Evolutionary conservation across 2,113 vertebrate species (phyloP), one percentile per base, ranked within the genome.

Genomic region (Marmota monax): DNA sequence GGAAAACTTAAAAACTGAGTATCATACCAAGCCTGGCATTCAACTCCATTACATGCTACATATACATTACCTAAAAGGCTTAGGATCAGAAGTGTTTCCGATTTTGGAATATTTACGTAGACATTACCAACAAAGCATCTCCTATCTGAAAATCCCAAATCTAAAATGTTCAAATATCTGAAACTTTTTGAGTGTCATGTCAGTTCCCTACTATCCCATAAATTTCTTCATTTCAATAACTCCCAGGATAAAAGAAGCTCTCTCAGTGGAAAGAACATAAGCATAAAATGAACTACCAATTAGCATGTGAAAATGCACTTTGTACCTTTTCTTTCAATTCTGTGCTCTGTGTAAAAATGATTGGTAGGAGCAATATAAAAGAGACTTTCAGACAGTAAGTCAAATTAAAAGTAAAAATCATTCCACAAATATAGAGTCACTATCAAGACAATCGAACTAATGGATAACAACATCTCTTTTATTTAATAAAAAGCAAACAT

Each of bases 401-500:
- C 29, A 87, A 83, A 78, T 45, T 86, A 87, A 88, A 92, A 92
- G 39, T 32, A 45, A 96, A 58, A 89, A 45, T 6, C 5, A 88
- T 18, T 83, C 7, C 87, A 90, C 27, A 92, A 84, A 77, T 42
- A 45, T 18, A 70, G 17, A 77, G 42, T 72, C 42, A 88, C 22
- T 82, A 82, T 25, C 48, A 72, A 76, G 1, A 76, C 5, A 87
- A 72, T 67, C 12, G 3, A 73, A 37, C 42, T 37, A 87, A 65
- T 0, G 37, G 13, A 76, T 93, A 84, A 48, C n/a, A 80, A 23
- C 10, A 51, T 73, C n/a, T 72, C 11, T 80, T 89, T 87, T 51
- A 79, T 34, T 20, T 74, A 89, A 89, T 65, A 29, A 92, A 80
- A 86, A 84, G 39, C 7, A 97, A 98, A 98, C n/a, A 42, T 29